These are phyloP conservation scores for Heliconius hermathena DNA, from an alignment of 1,140 invertebrate genomes.

Conservation along the genomic window DNA sequence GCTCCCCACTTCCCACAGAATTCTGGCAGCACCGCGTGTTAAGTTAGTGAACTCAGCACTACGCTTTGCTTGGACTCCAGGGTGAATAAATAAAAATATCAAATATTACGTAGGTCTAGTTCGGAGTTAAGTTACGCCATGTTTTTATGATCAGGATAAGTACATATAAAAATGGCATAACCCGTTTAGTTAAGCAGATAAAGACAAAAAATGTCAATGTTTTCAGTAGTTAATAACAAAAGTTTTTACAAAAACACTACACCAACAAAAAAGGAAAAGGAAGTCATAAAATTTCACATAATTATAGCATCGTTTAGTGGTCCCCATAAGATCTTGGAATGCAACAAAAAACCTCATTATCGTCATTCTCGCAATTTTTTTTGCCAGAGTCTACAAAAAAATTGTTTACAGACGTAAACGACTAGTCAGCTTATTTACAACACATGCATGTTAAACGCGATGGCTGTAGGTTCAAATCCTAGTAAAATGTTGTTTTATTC, in stretches of 20 bases:
- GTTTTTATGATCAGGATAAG: too few species aligned
- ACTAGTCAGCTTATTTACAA: neutral
- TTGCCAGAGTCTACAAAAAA: neutral
- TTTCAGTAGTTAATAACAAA: neutral
- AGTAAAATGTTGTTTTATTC: neutral
- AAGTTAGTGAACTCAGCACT: too few species aligned
- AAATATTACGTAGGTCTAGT: too few species aligned
- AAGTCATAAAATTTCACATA: slow-evolving; percentile 64
- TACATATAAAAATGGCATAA: too few species aligned
- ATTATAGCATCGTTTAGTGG: slow-evolving; percentile 56
- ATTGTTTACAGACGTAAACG: neutral
- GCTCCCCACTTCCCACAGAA: too few species aligned
- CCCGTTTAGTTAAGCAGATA: neutral
- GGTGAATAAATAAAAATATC: too few species aligned
- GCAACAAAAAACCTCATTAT: slow-evolving; percentile 46
- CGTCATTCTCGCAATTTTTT: neutral
- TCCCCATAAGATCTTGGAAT: slow-evolving; percentile 51
- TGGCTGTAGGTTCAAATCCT: neutral
- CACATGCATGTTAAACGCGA: neutral
- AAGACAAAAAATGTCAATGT: neutral
- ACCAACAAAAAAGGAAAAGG: slow-evolving; percentile 39
- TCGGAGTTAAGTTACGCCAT: too few species aligned
- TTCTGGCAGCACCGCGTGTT: too few species aligned
- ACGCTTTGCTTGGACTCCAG: too few species aligned
- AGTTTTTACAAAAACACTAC: neutral